phyloP scores from a whole-genome alignment of 2,888 invertebrate species.

The Dolichomitus sp. region DNA sequence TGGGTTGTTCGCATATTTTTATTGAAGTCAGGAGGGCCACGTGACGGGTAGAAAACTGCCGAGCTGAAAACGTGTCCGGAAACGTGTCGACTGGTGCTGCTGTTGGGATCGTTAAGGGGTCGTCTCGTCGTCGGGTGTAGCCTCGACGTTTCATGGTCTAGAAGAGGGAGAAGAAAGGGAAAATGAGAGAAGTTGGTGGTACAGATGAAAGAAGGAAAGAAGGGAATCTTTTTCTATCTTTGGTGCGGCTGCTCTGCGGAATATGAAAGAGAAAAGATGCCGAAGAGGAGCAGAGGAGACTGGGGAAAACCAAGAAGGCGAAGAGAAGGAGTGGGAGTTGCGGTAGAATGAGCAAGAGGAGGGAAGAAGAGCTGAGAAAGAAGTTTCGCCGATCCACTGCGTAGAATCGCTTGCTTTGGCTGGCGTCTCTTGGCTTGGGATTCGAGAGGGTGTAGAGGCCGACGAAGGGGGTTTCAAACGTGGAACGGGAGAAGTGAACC shows the following conservation, averaged over 20 bases:
- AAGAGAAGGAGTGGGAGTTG: too few species aligned
- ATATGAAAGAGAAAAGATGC: slow-evolving; percentile 53
- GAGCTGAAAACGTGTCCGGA: slow-evolving; percentile 43
- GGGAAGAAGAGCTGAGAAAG: slow-evolving; percentile 26
- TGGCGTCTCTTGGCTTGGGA: background rate
- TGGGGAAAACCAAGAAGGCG: too few species aligned
- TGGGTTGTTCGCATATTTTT: slow-evolving; percentile 16
- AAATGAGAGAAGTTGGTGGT: slow-evolving; percentile 4
- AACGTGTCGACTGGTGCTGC: slow-evolving; percentile 50
- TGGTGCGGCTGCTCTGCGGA: slow-evolving; percentile 15
- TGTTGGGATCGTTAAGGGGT: slow-evolving; percentile 37
- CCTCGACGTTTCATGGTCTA: slow-evolving; percentile 14
- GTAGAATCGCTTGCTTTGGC: background rate
- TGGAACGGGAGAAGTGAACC: slow-evolving; percentile 3
- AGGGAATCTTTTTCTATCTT: slow-evolving; percentile 5
- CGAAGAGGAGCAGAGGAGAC: slow-evolving; percentile 24
- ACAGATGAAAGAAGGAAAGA: slow-evolving; percentile 16
- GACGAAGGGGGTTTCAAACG: slow-evolving; percentile 5
- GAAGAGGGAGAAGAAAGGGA: slow-evolving; percentile 55
- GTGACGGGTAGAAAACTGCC: slow-evolving; percentile 27
- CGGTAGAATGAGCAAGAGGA: too few species aligned
- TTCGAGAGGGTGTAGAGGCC: slow-evolving; percentile 30
- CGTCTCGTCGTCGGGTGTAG: slow-evolving; percentile 34
- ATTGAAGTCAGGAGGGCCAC: slow-evolving; percentile 36
- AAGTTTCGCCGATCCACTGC: slow-evolving; percentile 24